A percentile compares a stretch with the other conserved stretches of the same genome.
Evolutionary conservation across 2,113 vertebrate genomes (phyloP).

Genomic region (Microtus oregoni): DNA sequence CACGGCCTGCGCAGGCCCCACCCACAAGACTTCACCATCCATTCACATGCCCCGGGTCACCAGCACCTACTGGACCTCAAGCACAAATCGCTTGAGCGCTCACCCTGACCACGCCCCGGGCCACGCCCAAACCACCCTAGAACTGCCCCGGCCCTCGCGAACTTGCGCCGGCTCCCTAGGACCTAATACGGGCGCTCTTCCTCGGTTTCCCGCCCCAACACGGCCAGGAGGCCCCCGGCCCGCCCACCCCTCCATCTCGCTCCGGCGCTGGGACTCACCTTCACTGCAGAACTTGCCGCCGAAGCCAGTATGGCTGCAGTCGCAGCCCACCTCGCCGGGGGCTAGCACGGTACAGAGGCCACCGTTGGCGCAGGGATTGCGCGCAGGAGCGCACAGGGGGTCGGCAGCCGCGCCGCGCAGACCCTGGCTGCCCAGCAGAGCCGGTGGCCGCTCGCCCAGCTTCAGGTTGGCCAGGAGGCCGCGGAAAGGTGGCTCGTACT

Average conservation of each 20-base stretch:
- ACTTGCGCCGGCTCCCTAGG: background rate
- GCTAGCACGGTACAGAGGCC: conserved; percentile 91
- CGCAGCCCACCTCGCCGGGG: conserved; percentile 92
- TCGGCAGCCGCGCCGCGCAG: conserved; percentile 93
- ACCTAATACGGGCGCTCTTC: background rate
- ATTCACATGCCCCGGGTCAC: background rate
- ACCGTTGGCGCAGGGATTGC: conserved; percentile 93
- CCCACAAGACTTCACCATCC: background rate
- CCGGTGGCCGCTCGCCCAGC: conserved; percentile 90
- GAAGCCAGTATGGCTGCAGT: conserved; percentile 94
- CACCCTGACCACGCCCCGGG: background rate
- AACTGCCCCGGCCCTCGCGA: background rate
- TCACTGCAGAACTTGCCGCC: conserved; percentile 95
- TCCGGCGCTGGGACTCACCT: conserved; percentile 87
- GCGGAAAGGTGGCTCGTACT: conserved; percentile 95
- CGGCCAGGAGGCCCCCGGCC: background rate
- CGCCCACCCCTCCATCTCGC: background rate
- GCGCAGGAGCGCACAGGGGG: conserved; percentile 89
- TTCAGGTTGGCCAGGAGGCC: conserved; percentile 93
- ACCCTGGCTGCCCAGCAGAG: conserved; percentile 93
- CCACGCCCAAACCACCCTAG: background rate
- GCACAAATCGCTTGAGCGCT: too few relatives aligned
- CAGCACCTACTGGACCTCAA: background rate
- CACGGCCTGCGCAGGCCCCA: background rate
- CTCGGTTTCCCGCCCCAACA: background rate